A percentile compares a stretch with the other conserved stretches of the same genome.
phyloP scores from a whole-genome alignment of 2,888 invertebrate species.

The Agrotis ipsilon region DNA sequence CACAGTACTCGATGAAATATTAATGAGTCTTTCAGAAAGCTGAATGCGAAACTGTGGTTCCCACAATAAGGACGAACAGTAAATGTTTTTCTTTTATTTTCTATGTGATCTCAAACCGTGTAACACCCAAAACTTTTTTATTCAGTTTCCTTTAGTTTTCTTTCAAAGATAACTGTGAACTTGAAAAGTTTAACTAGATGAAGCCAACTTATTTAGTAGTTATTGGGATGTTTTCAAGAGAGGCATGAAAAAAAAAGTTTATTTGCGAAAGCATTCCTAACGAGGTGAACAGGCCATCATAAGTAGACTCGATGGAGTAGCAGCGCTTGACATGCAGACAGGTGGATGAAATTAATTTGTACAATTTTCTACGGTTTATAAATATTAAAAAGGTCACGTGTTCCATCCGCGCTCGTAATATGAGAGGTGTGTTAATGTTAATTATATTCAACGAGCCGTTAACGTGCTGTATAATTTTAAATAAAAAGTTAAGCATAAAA shows the following conservation, averaged over 20 bases:
- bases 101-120: slow-evolving; percentile 35
- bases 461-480: slow-evolving; percentile 25
- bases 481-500: slow-evolving; percentile 21
- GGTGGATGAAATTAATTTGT: slow-evolving; percentile 14
- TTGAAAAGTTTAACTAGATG: slow-evolving; percentile 46
- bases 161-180: slow-evolving; percentile 52
- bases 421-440: slow-evolving; percentile 36
- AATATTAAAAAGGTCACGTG: slow-evolving; percentile 45
- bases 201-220: slow-evolving; percentile 42
- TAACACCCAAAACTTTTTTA: slow-evolving; percentile 46
- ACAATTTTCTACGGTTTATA: slow-evolving; percentile 24
- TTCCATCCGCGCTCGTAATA: slow-evolving; percentile 28
- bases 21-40: slow-evolving; percentile 45
- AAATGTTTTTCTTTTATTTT: slow-evolving; percentile 31
- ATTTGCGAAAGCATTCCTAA: neutral
- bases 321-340: slow-evolving; percentile 16
- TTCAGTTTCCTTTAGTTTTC: slow-evolving; percentile 47
- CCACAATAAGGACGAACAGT: slow-evolving; percentile 11
- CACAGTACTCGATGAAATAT: slow-evolving; percentile 56
- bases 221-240: slow-evolving; percentile 16
- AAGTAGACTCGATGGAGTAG: slow-evolving; percentile 9
- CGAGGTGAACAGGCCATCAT: neutral
- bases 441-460: slow-evolving; percentile 31
- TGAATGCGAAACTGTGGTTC: slow-evolving; percentile 20
- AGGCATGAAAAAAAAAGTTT: neutral